Conservation (phyloP, 2,888 invertebrate species). For the Macrophya annulata region DNA sequence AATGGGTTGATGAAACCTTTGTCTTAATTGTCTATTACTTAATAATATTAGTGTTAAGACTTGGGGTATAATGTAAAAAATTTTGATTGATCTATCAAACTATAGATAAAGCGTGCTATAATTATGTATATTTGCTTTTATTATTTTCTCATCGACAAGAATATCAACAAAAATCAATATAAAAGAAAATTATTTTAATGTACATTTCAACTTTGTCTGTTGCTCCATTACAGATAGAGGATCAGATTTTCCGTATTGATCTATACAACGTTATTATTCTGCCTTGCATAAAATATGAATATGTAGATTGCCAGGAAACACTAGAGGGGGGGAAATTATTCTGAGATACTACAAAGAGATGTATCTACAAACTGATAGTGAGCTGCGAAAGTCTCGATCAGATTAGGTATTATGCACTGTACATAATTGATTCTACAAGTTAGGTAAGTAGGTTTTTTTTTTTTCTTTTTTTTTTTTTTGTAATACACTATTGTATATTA, state of each 20-base stretch:
- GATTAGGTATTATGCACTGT: constrained; percentile 66
- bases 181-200: not conserved
- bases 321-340: constrained; percentile 57
- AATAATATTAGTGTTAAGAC: not conserved
- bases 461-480: constrained; percentile 49
- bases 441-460: constrained; percentile 60
- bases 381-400: constrained; percentile 60
- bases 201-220: constrained; percentile 5
- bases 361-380: constrained; percentile 62
- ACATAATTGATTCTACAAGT: constrained; percentile 69
- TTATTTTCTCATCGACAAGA: constrained; percentile 1
- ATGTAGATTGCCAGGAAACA: constrained; percentile 60
- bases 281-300: constrained; percentile 30
- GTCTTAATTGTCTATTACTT: not conserved
- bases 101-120: constrained; percentile 18
- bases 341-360: constrained; percentile 57
- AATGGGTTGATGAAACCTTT: not conserved
- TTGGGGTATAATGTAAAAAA: constrained; percentile 6
- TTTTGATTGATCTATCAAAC: not conserved
- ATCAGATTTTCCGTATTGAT: constrained; percentile 45
- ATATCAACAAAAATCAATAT: not conserved
- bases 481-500: constrained; percentile 59
- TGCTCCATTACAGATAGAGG: constrained; percentile 7
- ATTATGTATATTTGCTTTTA: constrained; percentile 16
- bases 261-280: constrained; percentile 36